A percentile compares a stretch with the other conserved stretches of the same genome.
Conservation (phyloP, 2,888 invertebrate genomes). For the Agriopis marginaria region DNA sequence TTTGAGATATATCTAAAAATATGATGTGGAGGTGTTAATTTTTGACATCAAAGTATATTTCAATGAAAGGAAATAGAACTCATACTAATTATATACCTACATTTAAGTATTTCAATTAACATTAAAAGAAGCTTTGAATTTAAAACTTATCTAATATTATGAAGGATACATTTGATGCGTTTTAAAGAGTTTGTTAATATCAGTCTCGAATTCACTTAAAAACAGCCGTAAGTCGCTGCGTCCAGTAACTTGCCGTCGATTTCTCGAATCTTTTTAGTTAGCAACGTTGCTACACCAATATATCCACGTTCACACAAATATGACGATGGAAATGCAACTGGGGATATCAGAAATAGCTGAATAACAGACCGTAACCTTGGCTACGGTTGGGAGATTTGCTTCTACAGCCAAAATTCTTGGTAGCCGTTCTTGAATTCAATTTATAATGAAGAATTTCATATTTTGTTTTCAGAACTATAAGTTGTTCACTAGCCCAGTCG, state of each 20-base stretch:
- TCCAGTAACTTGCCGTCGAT: slow-evolving; percentile 39
- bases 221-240: slow-evolving; percentile 45
- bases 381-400: slow-evolving; percentile 4
- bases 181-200: slow-evolving; percentile 34
- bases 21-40: too few relatives aligned
- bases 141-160: not conserved
- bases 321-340: slow-evolving; percentile 33
- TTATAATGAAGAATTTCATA: not conserved
- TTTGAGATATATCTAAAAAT: too few relatives aligned
- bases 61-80: too few relatives aligned
- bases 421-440: not conserved
- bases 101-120: too few relatives aligned
- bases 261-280: slow-evolving; percentile 38
- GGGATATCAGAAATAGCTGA: not conserved
- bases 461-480: not conserved
- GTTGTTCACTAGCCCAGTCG: not conserved
- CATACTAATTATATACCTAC: too few relatives aligned
- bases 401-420: not conserved
- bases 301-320: slow-evolving; percentile 38
- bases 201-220: slow-evolving; percentile 44
- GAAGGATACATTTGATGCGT: not conserved
- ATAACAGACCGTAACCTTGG: not conserved
- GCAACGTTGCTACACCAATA: slow-evolving; percentile 37
- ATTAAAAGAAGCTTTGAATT: too few relatives aligned
- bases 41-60: too few relatives aligned